Evolutionary conservation across 2,797 vertebrate genomes (phyloP), one percentile per base, ranked within the genome.

Genomic region (Phrynocephalus guinanensis): DNA sequence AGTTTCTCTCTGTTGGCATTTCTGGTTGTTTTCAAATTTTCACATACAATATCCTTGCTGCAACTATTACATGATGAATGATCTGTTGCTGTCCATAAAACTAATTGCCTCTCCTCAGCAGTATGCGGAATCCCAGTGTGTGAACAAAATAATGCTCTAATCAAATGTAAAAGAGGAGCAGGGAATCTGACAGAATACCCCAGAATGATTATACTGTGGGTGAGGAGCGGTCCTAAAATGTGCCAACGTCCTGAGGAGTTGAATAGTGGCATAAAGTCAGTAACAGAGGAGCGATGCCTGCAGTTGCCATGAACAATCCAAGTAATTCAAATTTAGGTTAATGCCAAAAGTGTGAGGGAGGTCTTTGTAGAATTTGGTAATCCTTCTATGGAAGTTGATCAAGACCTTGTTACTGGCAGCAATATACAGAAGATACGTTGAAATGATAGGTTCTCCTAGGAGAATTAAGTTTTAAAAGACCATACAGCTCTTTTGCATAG

Each of bases 91-190:
- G 30, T 84, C 60, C 72, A 85, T 77, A 67, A 63, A 38, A 60
- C 30, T 18, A 63, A 77, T 50, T 85, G 60, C 73, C 9, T 48
- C 24, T 85, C 66, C 60, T 66, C 63, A 76, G 26, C 26, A 77
- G 63, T 77, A 77, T 48, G 60, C 63, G 66, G 56, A 66, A 9
- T 66, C 33, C 30, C 16, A 66, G 83, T 28, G 44, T 66, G 38
- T 77, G 83, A 77, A 66, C 44, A 85, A 83, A 77, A 85, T 66
- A 66, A 76, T 76, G 26, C 38, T 73, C 66, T 85, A 85, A 56
- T 50, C 38, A 76, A 48, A 67, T 60, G 63, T 67, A 66, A 85
- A 85, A 18, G 38, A 28, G 26, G 52, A 75, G 15, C 8, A n/a
- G 33, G 38, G 7, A 33, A 6, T 66, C 79, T 81, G 63, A 67